Base-by-base conservation (phyloP, 2,113 vertebrate genomes). In the Felis chaus region DNA sequence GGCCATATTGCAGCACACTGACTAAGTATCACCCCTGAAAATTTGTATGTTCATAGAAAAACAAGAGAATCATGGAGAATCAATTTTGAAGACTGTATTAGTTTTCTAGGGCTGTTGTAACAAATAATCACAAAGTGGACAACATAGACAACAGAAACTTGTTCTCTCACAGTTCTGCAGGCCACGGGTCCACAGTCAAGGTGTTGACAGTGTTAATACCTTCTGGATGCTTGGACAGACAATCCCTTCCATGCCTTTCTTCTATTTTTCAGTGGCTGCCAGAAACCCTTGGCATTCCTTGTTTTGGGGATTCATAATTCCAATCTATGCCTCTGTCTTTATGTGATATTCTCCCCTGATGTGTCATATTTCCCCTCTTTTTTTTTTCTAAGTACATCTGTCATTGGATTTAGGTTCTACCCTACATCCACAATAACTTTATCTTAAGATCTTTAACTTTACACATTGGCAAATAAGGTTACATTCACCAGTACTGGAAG, bases 1-100 rank as follows among this genome's bases (percentile, higher is more conserved):
- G 5, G 53, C 4, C 76, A 87, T 61, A 63, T 61, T 71, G 25
- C 1, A 63, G 19, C 31, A 57, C 45, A 57, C 9, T 41, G 55
- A 39, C 3, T 68, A 61, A 10, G 31, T 61, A 31, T 71, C 27
- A 82, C 27, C 12, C 18, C 68, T 96, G 23, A 91, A 96, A 91
- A 91, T 83, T 66, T 15, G 68, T 41, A 82, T 29, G 15, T 71
- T 57, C 29, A 83, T 15, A 92, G 53, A 83, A 94, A 95, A 85
- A 53, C 1, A 88, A 88, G 23, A 94, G 4, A 91, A 69, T 48
- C 61, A 66, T 23, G 23, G 4, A 33, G 23, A 68, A 74, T 79
- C 1, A 48, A 1, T 85, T 84, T 41, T 65, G n/a, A 97, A 97
- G 53, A 45, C 15, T 65, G 11, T 33, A 3, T 36, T 81, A 31